These are phyloP conservation scores for Calyptommatus sinebrachiatus DNA, from an alignment of 2,113 vertebrate species.

Conservation along the genomic window DNA sequence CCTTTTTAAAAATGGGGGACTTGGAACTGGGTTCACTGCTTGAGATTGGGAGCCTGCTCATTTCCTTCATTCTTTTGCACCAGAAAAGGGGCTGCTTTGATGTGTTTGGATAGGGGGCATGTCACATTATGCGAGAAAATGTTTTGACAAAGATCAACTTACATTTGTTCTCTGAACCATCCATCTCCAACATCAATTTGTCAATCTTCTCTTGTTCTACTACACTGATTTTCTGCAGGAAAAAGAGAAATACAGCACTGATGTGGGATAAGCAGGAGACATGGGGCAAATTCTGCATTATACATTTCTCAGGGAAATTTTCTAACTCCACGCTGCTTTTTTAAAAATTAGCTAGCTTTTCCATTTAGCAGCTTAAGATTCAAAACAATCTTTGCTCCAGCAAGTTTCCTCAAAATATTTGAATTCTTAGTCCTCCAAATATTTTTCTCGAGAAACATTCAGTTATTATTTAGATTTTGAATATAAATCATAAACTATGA, in stretches of 20 bases:
- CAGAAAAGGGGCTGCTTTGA: too few relatives aligned
- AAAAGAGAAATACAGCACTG: neutral
- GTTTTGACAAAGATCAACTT: conserved; percentile 58
- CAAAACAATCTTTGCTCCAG: too few relatives aligned
- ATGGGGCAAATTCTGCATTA: neutral
- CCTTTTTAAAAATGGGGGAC: too few relatives aligned
- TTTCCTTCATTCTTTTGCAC: too few relatives aligned
- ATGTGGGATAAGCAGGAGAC: neutral
- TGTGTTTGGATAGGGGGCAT: too few relatives aligned
- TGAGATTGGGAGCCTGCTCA: too few relatives aligned
- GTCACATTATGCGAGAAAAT: too few relatives aligned
- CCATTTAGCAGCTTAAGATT: neutral
- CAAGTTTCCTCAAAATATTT: neutral
- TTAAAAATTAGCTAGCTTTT: neutral
- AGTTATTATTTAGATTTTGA: too few relatives aligned
- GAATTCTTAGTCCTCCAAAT: neutral
- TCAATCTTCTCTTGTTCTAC: conserved; percentile 93
- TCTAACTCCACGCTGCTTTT: neutral
- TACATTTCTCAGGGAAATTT: neutral
- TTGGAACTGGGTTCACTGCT: too few relatives aligned
- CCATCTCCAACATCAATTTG: conserved; percentile 96
- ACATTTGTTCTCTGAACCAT: conserved; percentile 98
- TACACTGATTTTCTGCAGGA: conserved; percentile 81
- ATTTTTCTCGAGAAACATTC: neutral
- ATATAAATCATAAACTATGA: too few relatives aligned